Percentiles rank a stretch among this genome's conserved stretches.
Evolutionary conservation across 2,797 vertebrate species (phyloP).

Genomic region (Taenioides sp.): DNA sequence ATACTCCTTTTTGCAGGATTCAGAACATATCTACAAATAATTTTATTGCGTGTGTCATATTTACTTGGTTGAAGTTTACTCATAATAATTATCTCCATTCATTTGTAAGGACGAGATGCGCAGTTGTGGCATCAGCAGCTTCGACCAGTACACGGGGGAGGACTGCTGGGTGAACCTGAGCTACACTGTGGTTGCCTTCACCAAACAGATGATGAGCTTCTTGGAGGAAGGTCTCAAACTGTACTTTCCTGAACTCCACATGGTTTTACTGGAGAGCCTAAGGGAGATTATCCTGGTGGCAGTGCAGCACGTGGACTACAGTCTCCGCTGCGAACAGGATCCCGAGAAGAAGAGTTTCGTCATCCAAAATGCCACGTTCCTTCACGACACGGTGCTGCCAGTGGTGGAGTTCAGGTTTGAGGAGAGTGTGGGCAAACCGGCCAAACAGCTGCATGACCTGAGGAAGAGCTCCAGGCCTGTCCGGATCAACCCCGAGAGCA

Average conservation of each 20-base stretch:
- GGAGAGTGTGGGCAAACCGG: conserved; percentile 94
- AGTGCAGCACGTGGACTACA: conserved; percentile 97
- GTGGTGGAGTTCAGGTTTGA: conserved; percentile 95
- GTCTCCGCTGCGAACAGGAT: conserved; percentile 96
- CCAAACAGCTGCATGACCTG: conserved; percentile 95
- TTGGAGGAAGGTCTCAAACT: conserved; percentile 95
- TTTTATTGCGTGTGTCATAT: neutral
- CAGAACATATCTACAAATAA: neutral
- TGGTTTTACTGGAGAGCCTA: conserved; percentile 95
- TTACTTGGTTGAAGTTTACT: neutral
- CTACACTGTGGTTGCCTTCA: conserved; percentile 97
- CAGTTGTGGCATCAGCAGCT: conserved; percentile 83
- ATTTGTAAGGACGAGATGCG: conserved; percentile 88
- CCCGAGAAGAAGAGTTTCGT: conserved; percentile 93
- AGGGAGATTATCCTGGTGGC: conserved; percentile 94
- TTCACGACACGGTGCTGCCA: conserved; percentile 94
- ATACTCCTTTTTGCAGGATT: neutral
- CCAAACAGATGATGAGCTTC: conserved; percentile 98
- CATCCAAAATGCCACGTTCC: conserved; percentile 91
- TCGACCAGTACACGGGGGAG: conserved; percentile 93
- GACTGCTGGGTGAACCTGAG: conserved; percentile 99
- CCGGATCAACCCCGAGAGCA: conserved; percentile 93
- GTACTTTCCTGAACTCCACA: conserved; percentile 96
- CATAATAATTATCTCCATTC: neutral
- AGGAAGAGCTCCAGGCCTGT: conserved; percentile 86